Conservation (phyloP, 2,888 invertebrate genomes). For the Polymixis lichenea region DNA sequence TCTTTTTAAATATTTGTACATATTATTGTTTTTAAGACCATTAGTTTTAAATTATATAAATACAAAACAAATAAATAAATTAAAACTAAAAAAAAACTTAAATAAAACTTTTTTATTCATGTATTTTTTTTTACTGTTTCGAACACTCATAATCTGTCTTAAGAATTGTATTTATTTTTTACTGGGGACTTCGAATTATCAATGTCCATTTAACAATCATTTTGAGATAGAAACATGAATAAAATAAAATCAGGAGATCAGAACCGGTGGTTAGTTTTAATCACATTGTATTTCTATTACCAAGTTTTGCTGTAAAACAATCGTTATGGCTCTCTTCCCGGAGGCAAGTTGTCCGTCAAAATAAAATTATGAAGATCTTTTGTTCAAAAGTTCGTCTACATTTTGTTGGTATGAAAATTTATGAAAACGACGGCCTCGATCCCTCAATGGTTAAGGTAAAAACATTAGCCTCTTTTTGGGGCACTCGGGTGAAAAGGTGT, state of each 20-base stretch:
- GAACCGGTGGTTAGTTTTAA: slow-evolving; percentile 1
- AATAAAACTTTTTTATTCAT: not conserved
- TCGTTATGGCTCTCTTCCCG: slow-evolving; percentile 7
- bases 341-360: slow-evolving; percentile 40
- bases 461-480: slow-evolving; percentile 28
- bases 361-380: slow-evolving; percentile 36
- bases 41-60: not conserved
- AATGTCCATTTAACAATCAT: too few relatives aligned
- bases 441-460: slow-evolving; percentile 31
- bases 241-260: not conserved
- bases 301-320: slow-evolving; percentile 43
- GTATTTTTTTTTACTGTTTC: too few relatives aligned
- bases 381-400: slow-evolving; percentile 6
- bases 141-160: too few relatives aligned
- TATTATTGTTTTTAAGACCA: too few relatives aligned
- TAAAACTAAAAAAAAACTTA: too few relatives aligned
- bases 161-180: too few relatives aligned
- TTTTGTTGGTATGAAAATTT: slow-evolving; percentile 2
- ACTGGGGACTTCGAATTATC: too few relatives aligned
- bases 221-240: slow-evolving; percentile 6
- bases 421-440: slow-evolving; percentile 27
- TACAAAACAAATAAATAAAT: too few relatives aligned
- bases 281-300: slow-evolving; percentile 21
- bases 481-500: slow-evolving; percentile 22
- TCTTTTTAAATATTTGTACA: too few relatives aligned